phyloP scores from a whole-genome alignment of 1,140 invertebrate genomes.

The Bombus confusus region DNA sequence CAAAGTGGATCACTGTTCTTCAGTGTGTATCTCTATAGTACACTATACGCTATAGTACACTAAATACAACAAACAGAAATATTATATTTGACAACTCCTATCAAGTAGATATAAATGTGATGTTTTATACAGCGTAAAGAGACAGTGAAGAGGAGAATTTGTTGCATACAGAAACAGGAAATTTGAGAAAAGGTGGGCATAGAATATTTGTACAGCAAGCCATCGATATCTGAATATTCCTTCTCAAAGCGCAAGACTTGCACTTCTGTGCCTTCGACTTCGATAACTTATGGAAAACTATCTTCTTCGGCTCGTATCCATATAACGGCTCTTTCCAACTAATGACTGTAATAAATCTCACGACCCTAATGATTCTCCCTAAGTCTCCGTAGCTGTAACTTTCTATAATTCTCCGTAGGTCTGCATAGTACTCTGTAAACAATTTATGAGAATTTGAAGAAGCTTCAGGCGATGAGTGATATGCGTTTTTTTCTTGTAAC shows the following conservation, averaged over 20 bases:
- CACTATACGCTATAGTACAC: too few species aligned
- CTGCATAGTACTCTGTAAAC: not conserved
- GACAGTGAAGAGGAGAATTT: too few species aligned
- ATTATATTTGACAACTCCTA: too few species aligned
- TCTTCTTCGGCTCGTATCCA: not conserved
- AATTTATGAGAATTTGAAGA: not conserved
- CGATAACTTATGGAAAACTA: not conserved
- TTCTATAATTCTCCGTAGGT: not conserved
- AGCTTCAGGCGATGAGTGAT: not conserved
- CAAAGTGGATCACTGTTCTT: too few species aligned
- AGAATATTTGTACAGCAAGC: too few species aligned
- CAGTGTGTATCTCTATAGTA: too few species aligned
- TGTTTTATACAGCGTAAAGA: too few species aligned
- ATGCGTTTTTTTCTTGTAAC: not conserved
- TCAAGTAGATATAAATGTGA: too few species aligned
- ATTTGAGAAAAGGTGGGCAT: too few species aligned
- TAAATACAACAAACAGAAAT: too few species aligned
- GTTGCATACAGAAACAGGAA: too few species aligned
- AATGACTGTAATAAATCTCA: not conserved
- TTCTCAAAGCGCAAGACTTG: not conserved
- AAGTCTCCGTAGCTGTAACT: not conserved
- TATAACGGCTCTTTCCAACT: not conserved
- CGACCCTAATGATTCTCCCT: not conserved
- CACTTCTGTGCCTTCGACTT: not conserved
- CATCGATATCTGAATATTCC: not conserved